Evolutionary conservation across 2,797 vertebrate genomes (phyloP), one percentile per base, ranked within the genome.

Genomic region (Oreochromis mossambicus): DNA sequence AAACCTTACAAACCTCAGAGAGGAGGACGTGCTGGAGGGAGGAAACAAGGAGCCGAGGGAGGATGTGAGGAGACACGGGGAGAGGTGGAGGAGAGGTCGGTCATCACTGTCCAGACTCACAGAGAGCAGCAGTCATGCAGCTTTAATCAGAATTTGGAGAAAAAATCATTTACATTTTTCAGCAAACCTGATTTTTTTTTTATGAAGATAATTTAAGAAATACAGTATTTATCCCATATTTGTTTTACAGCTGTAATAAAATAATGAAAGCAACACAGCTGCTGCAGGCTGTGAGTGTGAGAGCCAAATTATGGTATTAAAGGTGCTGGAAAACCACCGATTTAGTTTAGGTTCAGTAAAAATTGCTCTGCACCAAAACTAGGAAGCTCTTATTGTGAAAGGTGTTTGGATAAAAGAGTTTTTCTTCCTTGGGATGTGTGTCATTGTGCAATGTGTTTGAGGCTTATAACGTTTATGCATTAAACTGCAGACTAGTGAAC

Each of bases 31-130:
- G 79, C 61, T 32, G 43, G 68, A 12, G 15, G 1, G 9, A 50
- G 43, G 24, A 50, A 75, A 75, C 24, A 29, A 75, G 26, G 68
- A 75, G 24, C 4, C 2, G 41, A 70, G 41, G 66, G 14, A 70
- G 38, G 66, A 70, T 0, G 8, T 26, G 43, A 48, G 68, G 68
- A 50, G 43, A 29, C 41, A 0, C 0, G 3, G 15, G 68, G 26
- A 11, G n/a, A 26, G 79, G 55, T 34, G 56, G 78, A 84, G 19
- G 56, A 87, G 85, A 81, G 77, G 70, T 14, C 58, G 76, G 61
- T 80, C 46, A 29, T 26, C 41, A 56, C 7, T 43, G 11, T n/a
- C 13, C 77, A 36, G 34, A 19, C n/a, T 4, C 26, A 12, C 34
- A 4, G 5, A 24, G 41, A 70, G 12, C 43, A 76, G 54, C 75